Base-by-base conservation (phyloP, 2,888 invertebrate species). In the Gortyna flavago region DNA sequence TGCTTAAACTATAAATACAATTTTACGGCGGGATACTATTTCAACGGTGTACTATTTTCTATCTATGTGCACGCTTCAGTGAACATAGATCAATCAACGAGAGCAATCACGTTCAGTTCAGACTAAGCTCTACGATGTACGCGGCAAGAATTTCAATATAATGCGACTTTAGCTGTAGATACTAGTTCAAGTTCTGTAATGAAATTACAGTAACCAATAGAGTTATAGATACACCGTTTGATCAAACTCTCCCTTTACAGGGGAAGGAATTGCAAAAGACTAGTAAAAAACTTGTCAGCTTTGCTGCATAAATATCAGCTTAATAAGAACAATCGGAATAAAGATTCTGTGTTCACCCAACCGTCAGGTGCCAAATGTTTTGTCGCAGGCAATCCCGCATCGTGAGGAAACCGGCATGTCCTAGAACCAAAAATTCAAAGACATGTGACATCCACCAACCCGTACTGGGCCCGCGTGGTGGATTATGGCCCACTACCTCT, bases 51-150 rank as follows among this genome's bases (percentile, higher is more conserved):
- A 83, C 86, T 86, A 83, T 86, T 79, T 83, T 76, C 59, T 72
- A 71, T 80, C 57, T 68, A 62, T 67, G 48, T 66, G 44, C 79
- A 32, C 64, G 61, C 71, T 83, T 62, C 81, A 77, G 81, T 84
- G 78, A 86, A 86, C 86, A 88, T 81, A 81, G 73, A 86, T 87
- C 87, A 88, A 88, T 87, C 87, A 88, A 59, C 77, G 38, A 35
- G 75, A 75, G 70, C 81, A 88, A 88, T 88, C 81, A 75, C 76
- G 79, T 73, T 64, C 64, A 61, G 75, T 83, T 75, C 64, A 75
- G 70, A 71, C 68, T 79, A 68, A 86, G 76, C 78, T 80, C 62
- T 67, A 38, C 67, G 62, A 75, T 59, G 77, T 68, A 72, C 77
- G 74, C 18, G 57, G 32, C 74, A 71, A 69, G 80, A 83, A 85